Conservation (phyloP, 1,140 invertebrate genomes). For the Drosophila kurseongensis region DNA sequence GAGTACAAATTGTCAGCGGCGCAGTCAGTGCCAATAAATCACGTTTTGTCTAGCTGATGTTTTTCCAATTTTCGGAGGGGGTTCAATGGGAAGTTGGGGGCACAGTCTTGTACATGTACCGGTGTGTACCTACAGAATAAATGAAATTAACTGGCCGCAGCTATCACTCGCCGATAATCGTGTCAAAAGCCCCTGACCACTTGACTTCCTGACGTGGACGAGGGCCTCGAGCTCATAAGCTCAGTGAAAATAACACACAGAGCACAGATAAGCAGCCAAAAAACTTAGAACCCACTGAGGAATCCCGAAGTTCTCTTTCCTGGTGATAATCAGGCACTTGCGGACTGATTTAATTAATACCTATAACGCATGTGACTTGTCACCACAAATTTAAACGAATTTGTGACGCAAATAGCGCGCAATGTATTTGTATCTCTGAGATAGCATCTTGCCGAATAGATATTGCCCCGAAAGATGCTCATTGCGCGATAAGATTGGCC, state of each 20-base stretch:
- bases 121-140: conserved; percentile 54
- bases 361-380: conserved; percentile 76
- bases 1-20: conserved; percentile 71
- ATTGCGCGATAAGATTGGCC: conserved; percentile 42
- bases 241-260: conserved; percentile 18
- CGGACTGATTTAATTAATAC: conserved; percentile 78
- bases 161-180: conserved; percentile 67
- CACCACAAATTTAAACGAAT: conserved; percentile 35
- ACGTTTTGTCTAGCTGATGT: conserved; percentile 76
- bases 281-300: neutral
- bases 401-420: conserved; percentile 62
- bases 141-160: conserved; percentile 67
- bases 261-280: conserved; percentile 8
- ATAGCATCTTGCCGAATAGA: conserved; percentile 55
- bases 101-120: conserved; percentile 38
- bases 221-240: conserved; percentile 27
- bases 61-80: conserved; percentile 52
- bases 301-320: conserved; percentile 2
- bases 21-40: conserved; percentile 64
- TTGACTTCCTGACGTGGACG: conserved; percentile 39
- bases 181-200: conserved; percentile 58
- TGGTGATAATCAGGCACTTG: conserved; percentile 32
- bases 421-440: conserved; percentile 35
- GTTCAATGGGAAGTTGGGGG: conserved; percentile 1
- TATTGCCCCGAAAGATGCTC: conserved; percentile 43